These are phyloP conservation scores for Aramus guarauna DNA, from an alignment of 2,113 vertebrate species.

Conservation along the genomic window DNA sequence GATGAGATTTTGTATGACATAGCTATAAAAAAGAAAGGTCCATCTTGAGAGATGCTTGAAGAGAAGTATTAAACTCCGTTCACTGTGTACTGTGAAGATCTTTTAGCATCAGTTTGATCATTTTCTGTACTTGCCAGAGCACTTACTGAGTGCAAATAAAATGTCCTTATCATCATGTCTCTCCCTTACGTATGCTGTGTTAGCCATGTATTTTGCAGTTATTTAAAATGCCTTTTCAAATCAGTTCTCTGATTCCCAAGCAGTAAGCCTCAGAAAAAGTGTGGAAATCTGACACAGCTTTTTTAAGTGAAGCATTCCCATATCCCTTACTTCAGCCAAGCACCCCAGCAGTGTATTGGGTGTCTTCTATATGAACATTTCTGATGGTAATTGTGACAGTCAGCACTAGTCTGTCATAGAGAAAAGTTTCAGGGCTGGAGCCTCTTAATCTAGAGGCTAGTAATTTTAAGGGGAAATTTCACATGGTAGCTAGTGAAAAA, in stretches of 20 bases:
- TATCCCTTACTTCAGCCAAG: not conserved
- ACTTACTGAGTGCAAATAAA: not conserved
- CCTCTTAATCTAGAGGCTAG: not conserved
- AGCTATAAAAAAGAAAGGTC: not conserved
- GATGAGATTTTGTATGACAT: not conserved
- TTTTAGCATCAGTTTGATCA: not conserved
- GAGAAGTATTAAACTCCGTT: not conserved
- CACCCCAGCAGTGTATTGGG: not conserved
- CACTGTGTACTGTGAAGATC: not conserved
- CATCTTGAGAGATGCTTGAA: not conserved
- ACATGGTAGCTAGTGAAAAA: not conserved
- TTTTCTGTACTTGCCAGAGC: not conserved
- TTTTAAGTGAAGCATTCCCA: not conserved
- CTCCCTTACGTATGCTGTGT: not conserved
- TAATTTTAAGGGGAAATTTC: not conserved
- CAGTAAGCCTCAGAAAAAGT: not conserved
- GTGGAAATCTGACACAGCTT: not conserved
- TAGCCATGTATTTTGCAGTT: not conserved
- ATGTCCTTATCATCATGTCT: not conserved
- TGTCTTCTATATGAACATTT: accelerated
- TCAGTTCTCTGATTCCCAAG: not conserved
- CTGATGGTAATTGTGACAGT: not conserved
- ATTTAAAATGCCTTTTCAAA: not conserved
- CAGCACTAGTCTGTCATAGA: not conserved
- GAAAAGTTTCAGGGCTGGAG: not conserved